phyloP scores from a whole-genome alignment of 2,888 invertebrate species.

The Lithophane leautieri region DNA sequence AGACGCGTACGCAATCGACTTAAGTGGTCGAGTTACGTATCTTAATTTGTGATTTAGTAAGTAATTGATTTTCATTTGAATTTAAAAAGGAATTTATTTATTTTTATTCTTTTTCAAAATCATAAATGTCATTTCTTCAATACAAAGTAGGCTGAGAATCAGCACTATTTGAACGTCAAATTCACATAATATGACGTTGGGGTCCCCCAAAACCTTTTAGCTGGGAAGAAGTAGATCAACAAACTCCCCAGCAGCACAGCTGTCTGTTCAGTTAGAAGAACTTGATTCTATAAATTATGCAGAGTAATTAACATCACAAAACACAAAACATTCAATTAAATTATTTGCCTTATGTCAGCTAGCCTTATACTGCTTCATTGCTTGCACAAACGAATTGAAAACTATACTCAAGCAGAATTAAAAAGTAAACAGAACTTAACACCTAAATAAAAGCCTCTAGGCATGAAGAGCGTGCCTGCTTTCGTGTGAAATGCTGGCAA shows the following conservation, averaged over 20 bases:
- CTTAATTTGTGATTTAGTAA: neutral
- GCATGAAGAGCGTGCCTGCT: neutral
- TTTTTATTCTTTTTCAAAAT: neutral
- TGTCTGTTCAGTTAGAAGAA: neutral
- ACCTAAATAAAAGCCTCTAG: neutral
- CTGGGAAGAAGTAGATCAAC: neutral
- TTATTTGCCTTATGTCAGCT: neutral
- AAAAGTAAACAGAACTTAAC: neutral
- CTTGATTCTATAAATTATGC: neutral
- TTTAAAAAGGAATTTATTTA: neutral
- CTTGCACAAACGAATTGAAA: too few species aligned
- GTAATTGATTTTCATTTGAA: too few species aligned
- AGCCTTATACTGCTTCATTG: too few species aligned
- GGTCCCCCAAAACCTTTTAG: neutral
- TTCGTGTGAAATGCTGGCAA: neutral
- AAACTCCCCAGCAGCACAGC: neutral
- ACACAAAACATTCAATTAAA: neutral
- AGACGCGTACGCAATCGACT: constrained; percentile 1
- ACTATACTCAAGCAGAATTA: neutral
- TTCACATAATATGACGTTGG: neutral
- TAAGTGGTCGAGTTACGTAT: constrained; percentile 14
- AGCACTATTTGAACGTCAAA: neutral
- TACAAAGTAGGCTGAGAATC: neutral
- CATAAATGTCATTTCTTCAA: neutral
- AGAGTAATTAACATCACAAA: neutral